Percentiles rank a stretch among this genome's conserved stretches.
phyloP scores from a whole-genome alignment of 2,797 vertebrate genomes.

The Cryptoblepharus egeriae region DNA sequence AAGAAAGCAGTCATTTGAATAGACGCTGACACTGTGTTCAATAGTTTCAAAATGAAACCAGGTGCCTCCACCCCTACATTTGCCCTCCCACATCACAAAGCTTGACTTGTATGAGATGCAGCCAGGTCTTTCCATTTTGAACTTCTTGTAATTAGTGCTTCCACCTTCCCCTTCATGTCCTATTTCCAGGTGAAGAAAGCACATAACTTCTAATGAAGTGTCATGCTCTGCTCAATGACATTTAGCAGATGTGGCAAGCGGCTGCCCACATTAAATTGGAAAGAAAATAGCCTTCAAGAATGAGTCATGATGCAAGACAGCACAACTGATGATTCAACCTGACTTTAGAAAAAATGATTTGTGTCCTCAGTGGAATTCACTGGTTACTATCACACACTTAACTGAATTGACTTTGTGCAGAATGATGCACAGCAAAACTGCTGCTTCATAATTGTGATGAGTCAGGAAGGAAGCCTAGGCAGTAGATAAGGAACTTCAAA shows the following conservation, averaged over 20 bases:
- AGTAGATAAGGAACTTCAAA: constrained; percentile 22
- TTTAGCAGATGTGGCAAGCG: constrained; percentile 34
- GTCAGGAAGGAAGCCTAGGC: not conserved
- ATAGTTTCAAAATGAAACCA: not conserved
- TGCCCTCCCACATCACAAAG: not conserved
- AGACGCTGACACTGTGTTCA: not conserved
- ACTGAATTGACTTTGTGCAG: fast-evolving
- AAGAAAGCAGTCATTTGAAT: not conserved
- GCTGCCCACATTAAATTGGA: constrained; percentile 12
- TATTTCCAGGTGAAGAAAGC: not conserved
- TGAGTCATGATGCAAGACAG: constrained; percentile 30
- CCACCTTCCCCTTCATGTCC: not conserved
- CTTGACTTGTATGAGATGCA: fast-evolving
- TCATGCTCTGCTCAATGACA: constrained; percentile 18
- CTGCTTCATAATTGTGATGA: not conserved
- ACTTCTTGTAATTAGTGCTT: constrained; percentile 4
- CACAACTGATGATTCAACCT: constrained; percentile 44
- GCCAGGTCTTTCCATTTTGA: not conserved
- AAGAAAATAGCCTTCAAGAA: constrained; percentile 37
- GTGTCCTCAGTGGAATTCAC: constrained; percentile 20
- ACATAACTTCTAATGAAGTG: not conserved
- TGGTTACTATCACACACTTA: not conserved
- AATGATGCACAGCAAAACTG: not conserved
- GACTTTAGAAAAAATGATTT: constrained; percentile 8
- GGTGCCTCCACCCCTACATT: not conserved